Percentiles rank a stretch among this genome's conserved stretches.
Evolutionary conservation across 2,888 invertebrate genomes (phyloP).

Genomic region (Plagodis dolabraria): DNA sequence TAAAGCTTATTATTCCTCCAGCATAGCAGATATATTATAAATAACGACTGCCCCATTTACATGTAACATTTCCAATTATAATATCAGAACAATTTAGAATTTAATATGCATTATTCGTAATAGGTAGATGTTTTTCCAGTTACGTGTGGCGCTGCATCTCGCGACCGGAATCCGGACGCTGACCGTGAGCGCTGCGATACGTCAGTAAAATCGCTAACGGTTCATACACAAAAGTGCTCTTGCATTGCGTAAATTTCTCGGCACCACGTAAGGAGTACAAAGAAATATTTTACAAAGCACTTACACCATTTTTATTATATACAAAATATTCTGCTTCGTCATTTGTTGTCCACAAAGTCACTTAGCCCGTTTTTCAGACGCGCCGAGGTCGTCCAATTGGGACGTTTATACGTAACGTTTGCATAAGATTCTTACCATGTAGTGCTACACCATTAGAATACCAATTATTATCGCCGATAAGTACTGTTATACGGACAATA

Average conservation of each 20-base stretch:
- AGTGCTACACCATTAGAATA: constrained; percentile 55
- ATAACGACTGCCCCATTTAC: too few species aligned
- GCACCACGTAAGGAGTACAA: constrained; percentile 24
- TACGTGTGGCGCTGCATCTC: constrained; percentile 14
- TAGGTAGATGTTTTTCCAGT: constrained; percentile 19
- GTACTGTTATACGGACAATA: constrained; percentile 7
- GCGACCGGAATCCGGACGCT: constrained; percentile 11
- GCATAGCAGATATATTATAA: not conserved
- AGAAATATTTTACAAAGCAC: constrained; percentile 21
- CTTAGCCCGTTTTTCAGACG: constrained; percentile 44
- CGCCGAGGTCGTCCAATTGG: constrained; percentile 48
- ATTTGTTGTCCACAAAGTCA: constrained; percentile 39
- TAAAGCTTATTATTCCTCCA: not conserved
- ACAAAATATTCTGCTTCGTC: constrained; percentile 28
- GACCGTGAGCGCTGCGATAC: not conserved
- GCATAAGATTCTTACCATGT: constrained; percentile 60
- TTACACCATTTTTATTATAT: constrained; percentile 10
- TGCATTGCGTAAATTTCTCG: constrained; percentile 27
- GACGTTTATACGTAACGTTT: constrained; percentile 57
- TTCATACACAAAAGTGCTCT: constrained; percentile 22
- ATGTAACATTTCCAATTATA: too few species aligned
- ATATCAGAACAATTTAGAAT: too few species aligned
- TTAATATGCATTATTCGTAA: too few species aligned
- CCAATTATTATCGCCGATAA: constrained; percentile 32
- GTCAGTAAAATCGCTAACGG: constrained; percentile 33